Evolutionary conservation across 2,888 invertebrate species (phyloP), one percentile per base, ranked within the genome.

Genomic region (Apoda limacodes): DNA sequence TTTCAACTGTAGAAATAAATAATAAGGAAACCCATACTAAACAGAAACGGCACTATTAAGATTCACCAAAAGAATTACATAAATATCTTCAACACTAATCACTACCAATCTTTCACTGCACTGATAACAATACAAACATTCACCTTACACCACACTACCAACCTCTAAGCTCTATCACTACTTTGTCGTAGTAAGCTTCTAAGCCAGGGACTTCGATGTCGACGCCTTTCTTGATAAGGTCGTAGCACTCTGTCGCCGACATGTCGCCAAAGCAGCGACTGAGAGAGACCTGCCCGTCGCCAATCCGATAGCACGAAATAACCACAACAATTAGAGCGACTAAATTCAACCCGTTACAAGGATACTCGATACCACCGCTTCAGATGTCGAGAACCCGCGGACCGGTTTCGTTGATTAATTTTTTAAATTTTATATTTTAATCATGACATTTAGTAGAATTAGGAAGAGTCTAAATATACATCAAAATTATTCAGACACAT

Each of bases 101-200:
- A 30, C 17, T 13, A 9, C 17, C 27, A 21, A 22, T 17, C 7
- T 17, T 6, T 6, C 5, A 17, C 17, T 5, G 17, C 33, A 25
- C 22, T 34, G 30, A 26, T 27, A 30, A 32, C 22, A 28, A 14
- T 23, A 45, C 25, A 25, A 14, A 33, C 34, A 25, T 26, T 13
- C 26, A 32, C 43, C 38, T 43, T 28, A 19, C 37, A 5, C 5
- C 17, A 31, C 42, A 45, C 44, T 43, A 71, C 71, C 52, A 67
- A 85, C 85, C 85, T 83, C 85, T 65, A 10, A 85, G 69, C 55
- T 84, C 83, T 39, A 65, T 47, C 37, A 85, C 83, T 34, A 83
- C 80, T 64, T 82, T 83, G 51, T 85, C 85, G 56, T 82, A 84
- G 56, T 83, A 85, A 40, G 68, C 61, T 37, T 83, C 83, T 49